Percentiles rank a stretch among this genome's conserved stretches.
phyloP scores from a whole-genome alignment of 2,797 vertebrate genomes.

The Pitangus sulphuratus region DNA sequence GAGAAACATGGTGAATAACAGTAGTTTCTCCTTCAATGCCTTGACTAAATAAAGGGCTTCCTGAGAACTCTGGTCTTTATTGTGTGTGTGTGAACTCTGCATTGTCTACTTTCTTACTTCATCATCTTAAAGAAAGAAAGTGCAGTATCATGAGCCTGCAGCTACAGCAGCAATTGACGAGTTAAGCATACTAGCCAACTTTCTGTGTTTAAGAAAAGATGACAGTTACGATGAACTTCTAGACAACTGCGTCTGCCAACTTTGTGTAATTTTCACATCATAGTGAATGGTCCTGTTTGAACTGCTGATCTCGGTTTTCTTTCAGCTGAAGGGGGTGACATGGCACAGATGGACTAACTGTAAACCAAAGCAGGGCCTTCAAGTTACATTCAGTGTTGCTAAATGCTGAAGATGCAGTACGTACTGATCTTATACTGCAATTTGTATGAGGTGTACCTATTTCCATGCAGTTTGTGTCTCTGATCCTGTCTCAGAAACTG shows the following conservation, averaged over 20 bases:
- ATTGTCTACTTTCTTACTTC: background rate
- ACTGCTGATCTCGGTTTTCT: background rate
- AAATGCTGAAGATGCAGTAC: background rate
- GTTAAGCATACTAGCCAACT: background rate
- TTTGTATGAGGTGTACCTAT: background rate
- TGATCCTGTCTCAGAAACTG: background rate
- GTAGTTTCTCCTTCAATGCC: slow-evolving; percentile 58
- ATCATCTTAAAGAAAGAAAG: background rate
- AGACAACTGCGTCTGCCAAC: background rate
- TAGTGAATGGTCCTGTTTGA: background rate
- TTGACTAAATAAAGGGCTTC: slow-evolving; percentile 69
- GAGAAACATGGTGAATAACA: slow-evolving; percentile 83
- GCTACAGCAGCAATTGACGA: background rate
- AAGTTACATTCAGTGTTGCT: background rate
- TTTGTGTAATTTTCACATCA: background rate
- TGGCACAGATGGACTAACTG: background rate
- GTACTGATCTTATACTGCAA: background rate
- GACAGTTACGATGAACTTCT: background rate
- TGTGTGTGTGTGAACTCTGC: background rate
- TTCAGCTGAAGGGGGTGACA: background rate
- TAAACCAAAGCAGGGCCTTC: background rate
- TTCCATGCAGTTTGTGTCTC: background rate
- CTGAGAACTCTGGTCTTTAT: slow-evolving; percentile 24
- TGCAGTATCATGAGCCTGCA: background rate
- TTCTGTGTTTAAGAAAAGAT: background rate